Evolutionary conservation across 2,113 vertebrate genomes (phyloP).

Genomic region (Cichladusa arquata): DNA sequence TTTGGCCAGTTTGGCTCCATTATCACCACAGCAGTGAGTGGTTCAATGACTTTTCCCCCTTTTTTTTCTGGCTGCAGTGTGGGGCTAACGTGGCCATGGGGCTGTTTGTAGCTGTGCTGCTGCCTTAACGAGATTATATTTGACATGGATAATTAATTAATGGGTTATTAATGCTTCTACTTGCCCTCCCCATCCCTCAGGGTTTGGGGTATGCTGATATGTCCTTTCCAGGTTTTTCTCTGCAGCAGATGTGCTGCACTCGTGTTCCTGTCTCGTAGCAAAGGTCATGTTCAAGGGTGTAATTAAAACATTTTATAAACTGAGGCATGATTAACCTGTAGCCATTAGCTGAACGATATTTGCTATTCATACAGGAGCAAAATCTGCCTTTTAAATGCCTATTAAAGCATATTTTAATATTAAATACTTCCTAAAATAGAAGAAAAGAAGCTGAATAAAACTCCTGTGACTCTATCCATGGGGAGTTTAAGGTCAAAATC

Average conservation of each 20-base stretch:
- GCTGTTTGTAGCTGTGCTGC: not conserved
- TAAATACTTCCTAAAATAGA: not conserved
- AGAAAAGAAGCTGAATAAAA: not conserved
- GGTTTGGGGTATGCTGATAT: fast-evolving
- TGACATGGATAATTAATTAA: not conserved
- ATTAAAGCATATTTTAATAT: fast-evolving
- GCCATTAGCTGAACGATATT: not conserved
- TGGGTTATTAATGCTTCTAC: not conserved
- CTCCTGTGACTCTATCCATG: not conserved
- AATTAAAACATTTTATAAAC: not conserved
- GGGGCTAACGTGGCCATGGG: not conserved
- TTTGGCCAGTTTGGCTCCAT: not conserved
- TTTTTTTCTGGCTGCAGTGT: not conserved
- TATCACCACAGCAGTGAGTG: not conserved
- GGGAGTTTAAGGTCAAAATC: not conserved
- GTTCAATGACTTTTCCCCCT: not conserved
- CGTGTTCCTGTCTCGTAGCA: fast-evolving
- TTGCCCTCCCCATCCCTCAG: not conserved
- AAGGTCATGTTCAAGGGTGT: not conserved
- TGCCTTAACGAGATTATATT: not conserved
- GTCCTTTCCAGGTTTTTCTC: not conserved
- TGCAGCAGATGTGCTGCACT: not conserved
- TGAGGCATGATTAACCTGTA: not conserved
- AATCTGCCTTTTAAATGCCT: not conserved
- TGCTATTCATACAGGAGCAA: not conserved